Percentiles rank a stretch among this genome's conserved stretches.
phyloP scores from a whole-genome alignment of 2,888 invertebrate species.

The Cheiracanthium punctorium region DNA sequence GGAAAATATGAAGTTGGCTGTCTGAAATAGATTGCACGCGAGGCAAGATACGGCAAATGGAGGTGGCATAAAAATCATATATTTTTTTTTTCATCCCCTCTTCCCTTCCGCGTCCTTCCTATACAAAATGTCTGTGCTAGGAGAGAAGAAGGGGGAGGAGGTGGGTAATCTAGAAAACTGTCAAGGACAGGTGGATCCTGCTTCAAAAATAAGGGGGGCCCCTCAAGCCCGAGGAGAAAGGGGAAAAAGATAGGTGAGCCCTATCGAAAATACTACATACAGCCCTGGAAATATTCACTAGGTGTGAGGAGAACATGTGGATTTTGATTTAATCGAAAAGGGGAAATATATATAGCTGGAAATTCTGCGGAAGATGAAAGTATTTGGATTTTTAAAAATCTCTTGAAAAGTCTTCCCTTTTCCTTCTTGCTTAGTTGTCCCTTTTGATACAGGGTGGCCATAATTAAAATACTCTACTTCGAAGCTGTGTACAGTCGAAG shows the following conservation, averaged over 20 bases:
- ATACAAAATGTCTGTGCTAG: neutral
- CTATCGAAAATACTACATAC: slow-evolving; percentile 12
- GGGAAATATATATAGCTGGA: too few relatives aligned
- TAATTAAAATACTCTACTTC: too few relatives aligned
- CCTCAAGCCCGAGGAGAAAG: neutral
- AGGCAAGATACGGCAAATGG: slow-evolving; percentile 44
- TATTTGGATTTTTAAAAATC: too few relatives aligned
- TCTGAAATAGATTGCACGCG: slow-evolving; percentile 55
- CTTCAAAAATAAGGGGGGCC: slow-evolving; percentile 8
- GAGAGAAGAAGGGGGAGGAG: slow-evolving; percentile 26
- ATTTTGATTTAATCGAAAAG: slow-evolving; percentile 11
- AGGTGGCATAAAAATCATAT: slow-evolving; percentile 47
- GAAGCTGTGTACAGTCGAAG: too few relatives aligned
- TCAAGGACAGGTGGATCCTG: slow-evolving; percentile 62
- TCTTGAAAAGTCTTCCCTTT: too few relatives aligned
- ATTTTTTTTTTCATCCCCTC: slow-evolving; percentile 17
- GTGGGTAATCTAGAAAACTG: slow-evolving; percentile 51
- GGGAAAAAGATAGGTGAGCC: slow-evolving; percentile 4
- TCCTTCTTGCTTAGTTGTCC: too few relatives aligned
- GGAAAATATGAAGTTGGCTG: slow-evolving; percentile 59
- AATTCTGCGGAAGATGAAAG: too few relatives aligned
- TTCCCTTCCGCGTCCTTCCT: neutral
- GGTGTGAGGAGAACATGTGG: neutral
- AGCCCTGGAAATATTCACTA: neutral
- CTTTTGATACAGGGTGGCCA: too few relatives aligned